Evolutionary conservation across 2,888 invertebrate genomes (phyloP).

Genomic region (Callinectes sapidus): DNA sequence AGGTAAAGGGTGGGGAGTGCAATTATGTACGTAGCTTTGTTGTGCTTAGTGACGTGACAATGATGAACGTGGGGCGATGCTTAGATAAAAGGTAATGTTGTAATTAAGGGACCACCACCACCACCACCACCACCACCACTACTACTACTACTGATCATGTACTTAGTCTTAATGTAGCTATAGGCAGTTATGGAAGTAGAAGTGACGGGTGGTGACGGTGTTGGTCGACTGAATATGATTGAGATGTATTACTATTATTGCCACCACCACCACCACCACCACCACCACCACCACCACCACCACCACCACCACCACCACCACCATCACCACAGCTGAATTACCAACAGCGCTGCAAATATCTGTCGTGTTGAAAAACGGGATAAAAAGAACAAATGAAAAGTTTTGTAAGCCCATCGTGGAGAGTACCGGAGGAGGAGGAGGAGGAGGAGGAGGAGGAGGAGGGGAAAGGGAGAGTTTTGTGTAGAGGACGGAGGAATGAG

Average conservation of each 20-base stretch:
- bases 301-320: conserved; percentile 3
- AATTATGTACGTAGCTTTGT: not conserved
- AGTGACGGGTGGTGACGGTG: not conserved
- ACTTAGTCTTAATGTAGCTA: not conserved
- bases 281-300: not conserved
- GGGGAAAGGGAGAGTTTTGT: not conserved
- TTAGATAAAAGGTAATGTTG: not conserved
- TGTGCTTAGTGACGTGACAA: not conserved
- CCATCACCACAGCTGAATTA: not conserved
- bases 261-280: conserved; percentile 15
- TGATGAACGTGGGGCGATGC: not conserved
- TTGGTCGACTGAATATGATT: not conserved
- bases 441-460: not conserved
- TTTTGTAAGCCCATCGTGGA: not conserved
- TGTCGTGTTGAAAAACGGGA: not conserved
- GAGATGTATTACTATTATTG: not conserved
- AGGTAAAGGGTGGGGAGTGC: not conserved
- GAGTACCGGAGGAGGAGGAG: not conserved
- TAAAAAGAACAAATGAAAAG: conserved; percentile 32
- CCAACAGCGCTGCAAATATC: not conserved
- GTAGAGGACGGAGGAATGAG: not conserved
- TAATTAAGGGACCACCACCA: not conserved
- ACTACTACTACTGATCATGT: not conserved
- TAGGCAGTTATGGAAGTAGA: not conserved
- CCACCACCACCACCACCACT: not conserved